Percentiles rank a stretch among this genome's conserved stretches.
These are phyloP conservation scores for Poeciliopsis occidentalis DNA, from an alignment of 2,113 vertebrate genomes.

Conservation along the genomic window DNA sequence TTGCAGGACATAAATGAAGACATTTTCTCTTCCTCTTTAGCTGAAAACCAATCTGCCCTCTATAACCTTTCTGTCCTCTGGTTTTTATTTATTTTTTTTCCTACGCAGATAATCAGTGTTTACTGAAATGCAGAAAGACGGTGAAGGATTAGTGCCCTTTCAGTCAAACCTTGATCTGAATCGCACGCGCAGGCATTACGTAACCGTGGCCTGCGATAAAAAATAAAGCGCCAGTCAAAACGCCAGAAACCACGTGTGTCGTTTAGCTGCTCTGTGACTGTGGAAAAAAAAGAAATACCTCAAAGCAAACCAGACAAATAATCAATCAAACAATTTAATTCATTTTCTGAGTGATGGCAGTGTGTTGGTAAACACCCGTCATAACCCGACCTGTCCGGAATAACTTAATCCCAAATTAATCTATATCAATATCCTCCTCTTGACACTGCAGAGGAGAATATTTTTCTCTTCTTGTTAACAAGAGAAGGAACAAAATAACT, in stretches of 20 bases:
- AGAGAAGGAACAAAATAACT: constrained; percentile 45
- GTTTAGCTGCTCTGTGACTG: not conserved
- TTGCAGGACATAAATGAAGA: not conserved
- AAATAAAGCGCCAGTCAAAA: not conserved
- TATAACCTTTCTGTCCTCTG: not conserved
- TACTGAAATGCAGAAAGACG: not conserved
- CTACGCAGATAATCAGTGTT: not conserved
- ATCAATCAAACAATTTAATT: no score
- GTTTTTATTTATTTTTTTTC: not conserved
- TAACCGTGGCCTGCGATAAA: not conserved
- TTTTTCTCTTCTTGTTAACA: constrained; percentile 36
- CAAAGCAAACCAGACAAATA: no score
- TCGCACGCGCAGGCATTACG: not conserved
- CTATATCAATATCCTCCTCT: not conserved
- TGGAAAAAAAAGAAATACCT: not conserved
- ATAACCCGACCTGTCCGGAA: constrained; percentile 23
- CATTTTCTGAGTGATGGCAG: not conserved
- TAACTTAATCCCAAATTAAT: not conserved
- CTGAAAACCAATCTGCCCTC: not conserved
- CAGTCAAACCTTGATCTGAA: constrained; percentile 1
- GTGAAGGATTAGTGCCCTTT: not conserved
- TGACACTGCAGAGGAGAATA: constrained; percentile 30
- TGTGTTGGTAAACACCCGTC: constrained; percentile 8
- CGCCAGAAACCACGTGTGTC: not conserved
- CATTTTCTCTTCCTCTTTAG: not conserved